These are phyloP conservation scores for Macaca nemestrina DNA, from an alignment of 2,113 vertebrate genomes.

Conservation along the genomic window DNA sequence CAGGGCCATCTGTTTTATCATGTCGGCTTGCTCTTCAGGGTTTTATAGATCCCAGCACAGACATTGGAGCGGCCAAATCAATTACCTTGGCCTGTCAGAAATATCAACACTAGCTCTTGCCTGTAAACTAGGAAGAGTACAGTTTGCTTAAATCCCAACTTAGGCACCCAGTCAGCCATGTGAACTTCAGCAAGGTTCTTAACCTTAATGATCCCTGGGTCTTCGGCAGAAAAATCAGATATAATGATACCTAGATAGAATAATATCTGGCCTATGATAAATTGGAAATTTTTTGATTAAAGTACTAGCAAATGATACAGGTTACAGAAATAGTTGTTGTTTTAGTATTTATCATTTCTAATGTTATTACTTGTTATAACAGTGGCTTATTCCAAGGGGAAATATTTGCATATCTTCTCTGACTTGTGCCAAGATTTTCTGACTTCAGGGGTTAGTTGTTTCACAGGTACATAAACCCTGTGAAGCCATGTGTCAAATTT, in stretches of 20 bases:
- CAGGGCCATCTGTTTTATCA: not conserved
- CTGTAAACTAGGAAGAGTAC: not conserved
- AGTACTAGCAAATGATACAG: not conserved
- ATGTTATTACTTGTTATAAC: not conserved
- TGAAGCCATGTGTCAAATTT: not conserved
- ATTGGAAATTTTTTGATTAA: not conserved
- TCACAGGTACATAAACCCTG: not conserved
- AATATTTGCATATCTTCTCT: not conserved
- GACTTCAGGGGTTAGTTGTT: not conserved
- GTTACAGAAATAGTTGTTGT: not conserved
- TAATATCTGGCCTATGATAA: not conserved
- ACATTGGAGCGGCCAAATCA: not conserved
- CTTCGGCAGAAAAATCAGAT: not conserved
- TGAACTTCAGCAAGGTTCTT: not conserved
- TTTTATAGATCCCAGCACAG: not conserved
- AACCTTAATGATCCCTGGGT: not conserved
- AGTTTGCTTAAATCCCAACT: not conserved
- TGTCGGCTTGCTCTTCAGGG: not conserved
- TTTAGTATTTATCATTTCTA: not conserved
- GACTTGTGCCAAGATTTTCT: not conserved
- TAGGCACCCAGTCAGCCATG: not conserved
- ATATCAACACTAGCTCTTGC: not conserved
- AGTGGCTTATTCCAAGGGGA: not conserved
- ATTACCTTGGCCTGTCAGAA: not conserved
- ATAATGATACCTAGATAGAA: not conserved